Evolutionary conservation across 2,113 vertebrate species (phyloP), one percentile per base, ranked within the genome.

Genomic region (Dromas ardeola): DNA sequence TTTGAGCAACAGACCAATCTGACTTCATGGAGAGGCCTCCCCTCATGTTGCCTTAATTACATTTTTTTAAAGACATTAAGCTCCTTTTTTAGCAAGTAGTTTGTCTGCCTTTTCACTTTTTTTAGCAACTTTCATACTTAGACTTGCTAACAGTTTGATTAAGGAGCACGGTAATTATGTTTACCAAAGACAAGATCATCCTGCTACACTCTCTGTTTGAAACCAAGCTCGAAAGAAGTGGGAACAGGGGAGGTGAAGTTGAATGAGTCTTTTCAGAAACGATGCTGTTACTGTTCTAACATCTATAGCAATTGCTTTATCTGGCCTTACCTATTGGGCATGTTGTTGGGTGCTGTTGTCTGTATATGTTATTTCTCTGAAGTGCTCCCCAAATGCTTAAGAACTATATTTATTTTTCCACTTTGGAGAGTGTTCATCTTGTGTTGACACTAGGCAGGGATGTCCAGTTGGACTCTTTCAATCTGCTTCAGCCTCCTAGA

Each of bases 1-100:
- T 89, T 91, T 91, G 79, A 95, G 67, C 84, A 93, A 76, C 84
- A 90, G 63, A 65, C 12, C 77, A 84, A 86, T 73, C 49, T 86
- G 63, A 26, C 40, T 90, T 42, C 32, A 29, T 18, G 56, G 40
- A 77, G 50, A 79, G 29, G 38, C 47, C 34, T 61, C 25, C 32
- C 47, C 21, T 71, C 9, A 29, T 70, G 53, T 27, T 79, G 70
- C 27, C 40, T 79, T 74, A 67, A 32, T 61, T 79, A 55, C 34
- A 5, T n/a, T 49, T 70, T 69, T 50, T 74, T 14, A n/a, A 58
- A 74, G 40, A 38, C 29, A 59, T 49, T 38, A 40, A 65, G 21
- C 34, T 65, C 10, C 27, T 15, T 15, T 87, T 49, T 66, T 56
- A 65, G 36, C 20, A 72, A 59, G 36, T 55, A 61, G 11, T 71